Base-by-base conservation (phyloP, 2,113 vertebrate species). In the cattle (Bos taurus) region DNA sequence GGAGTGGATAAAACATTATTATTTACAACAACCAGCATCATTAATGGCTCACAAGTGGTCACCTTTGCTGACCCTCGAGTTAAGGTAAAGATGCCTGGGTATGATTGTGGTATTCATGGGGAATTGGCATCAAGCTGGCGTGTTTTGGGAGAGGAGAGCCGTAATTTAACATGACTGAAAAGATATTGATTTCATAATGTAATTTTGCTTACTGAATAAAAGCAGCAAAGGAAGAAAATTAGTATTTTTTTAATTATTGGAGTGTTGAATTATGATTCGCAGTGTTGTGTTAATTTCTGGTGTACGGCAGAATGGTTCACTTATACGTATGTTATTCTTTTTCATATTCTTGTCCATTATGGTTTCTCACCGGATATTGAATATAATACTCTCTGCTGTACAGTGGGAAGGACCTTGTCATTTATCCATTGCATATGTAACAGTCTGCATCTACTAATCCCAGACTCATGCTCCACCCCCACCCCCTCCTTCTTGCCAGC, bases 11-110 rank as follows among this genome's bases (percentile, higher is more conserved):
- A 98, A 98, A 99, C 99, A 0, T 98, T 99, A 30, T 98, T 97
- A 77, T 99, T 99, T 98, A 99, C 99, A 91, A 99, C 99, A 40
- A 99, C 99, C 91, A 99, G 99, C 81, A 62, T 98, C 43, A 91
- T 98, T 78, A 99, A 99, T 95, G 99, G 99, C 96, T 99, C 98
- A 71, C 99, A 99, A 98, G 99, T 99, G 21, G 99, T 99, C 89
- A 99, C 97, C 85, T 99, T 99, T 98, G 98, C 98, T 93, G 98
- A 98, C 57, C 96, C 99, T 97, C 99, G 59, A 85, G 99, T 99
- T 94, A 99, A 98, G 99, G 99, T 99, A 99, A 98, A 96, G 48
- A 91, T 14, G 91, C 17, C 0, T 90, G 6, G 7, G 7, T 48
- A 9, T 60, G 25, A 1, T n/a, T 6, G 5, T 83, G 88, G 23